Evolutionary conservation across 92 coral and sea anemone species (phyloP).

Genomic region (Umimayanthus chanpuru): DNA sequence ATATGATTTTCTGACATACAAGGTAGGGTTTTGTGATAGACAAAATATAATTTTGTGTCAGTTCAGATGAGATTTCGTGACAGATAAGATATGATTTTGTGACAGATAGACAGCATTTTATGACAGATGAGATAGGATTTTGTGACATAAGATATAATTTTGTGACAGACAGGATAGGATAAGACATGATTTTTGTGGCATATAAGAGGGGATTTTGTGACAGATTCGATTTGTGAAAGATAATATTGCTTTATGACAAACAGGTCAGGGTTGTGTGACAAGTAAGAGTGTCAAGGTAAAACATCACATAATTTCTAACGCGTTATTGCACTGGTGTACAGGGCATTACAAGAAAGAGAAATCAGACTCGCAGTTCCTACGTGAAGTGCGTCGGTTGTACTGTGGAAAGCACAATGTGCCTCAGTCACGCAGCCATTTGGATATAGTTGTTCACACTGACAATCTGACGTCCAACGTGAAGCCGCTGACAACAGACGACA

Average conservation of each 20-base stretch:
- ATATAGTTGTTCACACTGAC: constrained; percentile 8
- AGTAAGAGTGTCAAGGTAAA: neutral
- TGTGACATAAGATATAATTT: neutral
- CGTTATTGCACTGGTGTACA: neutral
- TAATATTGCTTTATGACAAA: no score
- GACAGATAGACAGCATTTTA: no score
- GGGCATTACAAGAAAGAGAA: constrained; percentile 32
- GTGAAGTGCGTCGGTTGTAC: constrained; percentile 24
- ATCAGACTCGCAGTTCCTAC: constrained; percentile 16
- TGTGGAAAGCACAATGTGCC: neutral
- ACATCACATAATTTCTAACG: neutral
- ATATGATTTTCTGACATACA: neutral
- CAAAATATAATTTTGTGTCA: neutral
- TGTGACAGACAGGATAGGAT: no score
- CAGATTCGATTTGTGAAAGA: no score
- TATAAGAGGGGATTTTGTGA: no score
- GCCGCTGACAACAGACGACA: neutral
- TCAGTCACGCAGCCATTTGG: neutral
- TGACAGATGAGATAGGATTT: neutral
- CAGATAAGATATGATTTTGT: no score
- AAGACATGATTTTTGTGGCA: no score
- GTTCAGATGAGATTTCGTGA: no score
- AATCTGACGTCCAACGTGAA: constrained; percentile 6
- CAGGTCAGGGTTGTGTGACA: no score
- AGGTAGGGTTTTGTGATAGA: neutral